phyloP scores from a whole-genome alignment of 2,888 invertebrate genomes.

The Athalia circularis region DNA sequence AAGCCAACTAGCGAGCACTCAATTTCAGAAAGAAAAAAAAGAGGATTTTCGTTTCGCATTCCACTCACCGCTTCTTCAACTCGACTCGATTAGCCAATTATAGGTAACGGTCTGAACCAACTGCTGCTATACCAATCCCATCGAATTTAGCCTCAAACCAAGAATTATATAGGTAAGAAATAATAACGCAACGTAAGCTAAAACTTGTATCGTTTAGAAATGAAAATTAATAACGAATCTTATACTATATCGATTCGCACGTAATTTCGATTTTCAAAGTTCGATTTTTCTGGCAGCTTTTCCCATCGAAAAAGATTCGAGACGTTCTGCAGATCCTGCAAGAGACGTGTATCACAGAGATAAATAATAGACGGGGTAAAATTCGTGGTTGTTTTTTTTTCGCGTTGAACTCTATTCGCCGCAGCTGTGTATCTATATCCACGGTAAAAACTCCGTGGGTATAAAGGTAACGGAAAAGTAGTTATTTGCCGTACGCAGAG shows the following conservation, averaged over 20 bases:
- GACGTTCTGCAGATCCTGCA: background rate
- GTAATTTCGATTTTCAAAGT: too few species aligned
- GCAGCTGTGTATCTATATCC: too few species aligned
- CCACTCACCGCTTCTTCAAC: background rate
- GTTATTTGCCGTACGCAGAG: slow-evolving; percentile 29
- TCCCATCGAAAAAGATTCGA: background rate
- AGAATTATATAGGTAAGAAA: too few species aligned
- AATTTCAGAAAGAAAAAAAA: slow-evolving; percentile 35
- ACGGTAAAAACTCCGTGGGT: too few species aligned
- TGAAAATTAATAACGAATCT: too few species aligned
- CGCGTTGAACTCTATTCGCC: background rate
- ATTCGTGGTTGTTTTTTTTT: slow-evolving; percentile 18
- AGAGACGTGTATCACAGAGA: background rate
- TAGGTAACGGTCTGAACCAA: background rate
- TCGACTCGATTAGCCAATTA: slow-evolving; percentile 36
- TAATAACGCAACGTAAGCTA: too few species aligned
- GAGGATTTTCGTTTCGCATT: slow-evolving; percentile 19
- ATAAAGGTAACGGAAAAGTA: slow-evolving; percentile 37
- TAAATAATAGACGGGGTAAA: slow-evolving; percentile 16
- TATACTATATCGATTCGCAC: too few species aligned
- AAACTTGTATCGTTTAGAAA: too few species aligned
- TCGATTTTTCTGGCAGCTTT: background rate
- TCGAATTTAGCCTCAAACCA: too few species aligned
- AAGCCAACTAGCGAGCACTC: slow-evolving; percentile 40
- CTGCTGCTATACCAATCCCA: too few species aligned